These are phyloP conservation scores for Brachyhypopomus gauderio DNA, from an alignment of 2,113 vertebrate genomes.

Conservation along the genomic window DNA sequence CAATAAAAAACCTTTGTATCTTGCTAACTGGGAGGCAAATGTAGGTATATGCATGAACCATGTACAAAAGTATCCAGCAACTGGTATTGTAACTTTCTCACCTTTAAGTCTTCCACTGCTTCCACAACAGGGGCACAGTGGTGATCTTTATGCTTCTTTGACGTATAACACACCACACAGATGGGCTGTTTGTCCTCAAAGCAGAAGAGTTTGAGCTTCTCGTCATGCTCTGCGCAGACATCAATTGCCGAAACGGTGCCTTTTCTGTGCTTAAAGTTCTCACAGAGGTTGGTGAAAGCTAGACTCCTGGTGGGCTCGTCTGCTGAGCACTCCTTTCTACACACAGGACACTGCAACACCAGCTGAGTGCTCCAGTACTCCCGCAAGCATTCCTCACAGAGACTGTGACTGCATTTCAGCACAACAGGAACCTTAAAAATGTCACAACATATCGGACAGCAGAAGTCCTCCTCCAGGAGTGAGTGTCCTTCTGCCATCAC, in stretches of 20 bases:
- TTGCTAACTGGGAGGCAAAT: too few relatives aligned
- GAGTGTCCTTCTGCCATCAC: conserved; percentile 5
- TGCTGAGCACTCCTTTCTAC: conserved; percentile 9
- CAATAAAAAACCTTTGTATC: too few relatives aligned
- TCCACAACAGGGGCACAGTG: conserved; percentile 38
- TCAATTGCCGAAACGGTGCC: neutral
- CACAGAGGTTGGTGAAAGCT: conserved; percentile 39
- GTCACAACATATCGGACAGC: conserved; percentile 37
- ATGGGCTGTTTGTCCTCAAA: conserved; percentile 44
- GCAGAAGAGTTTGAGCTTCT: conserved; percentile 50
- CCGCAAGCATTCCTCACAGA: conserved; percentile 32
- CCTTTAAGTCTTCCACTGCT: conserved; percentile 32
- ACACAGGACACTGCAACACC: conserved; percentile 30
- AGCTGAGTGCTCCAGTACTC: conserved; percentile 25
- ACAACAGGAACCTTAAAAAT: neutral
- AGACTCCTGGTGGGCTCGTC: conserved; percentile 39
- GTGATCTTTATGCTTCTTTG: conserved; percentile 44
- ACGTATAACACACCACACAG: conserved; percentile 47
- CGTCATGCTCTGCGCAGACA: conserved; percentile 19
- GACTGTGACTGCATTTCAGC: conserved; percentile 42
- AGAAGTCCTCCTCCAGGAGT: neutral
- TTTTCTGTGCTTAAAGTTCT: conserved; percentile 23
- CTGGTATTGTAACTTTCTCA: neutral
- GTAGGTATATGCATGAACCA: too few relatives aligned
- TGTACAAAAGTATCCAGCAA: too few relatives aligned